These are phyloP conservation scores for Alloplasta piceator DNA, from an alignment of 2,888 invertebrate genomes.

Conservation along the genomic window DNA sequence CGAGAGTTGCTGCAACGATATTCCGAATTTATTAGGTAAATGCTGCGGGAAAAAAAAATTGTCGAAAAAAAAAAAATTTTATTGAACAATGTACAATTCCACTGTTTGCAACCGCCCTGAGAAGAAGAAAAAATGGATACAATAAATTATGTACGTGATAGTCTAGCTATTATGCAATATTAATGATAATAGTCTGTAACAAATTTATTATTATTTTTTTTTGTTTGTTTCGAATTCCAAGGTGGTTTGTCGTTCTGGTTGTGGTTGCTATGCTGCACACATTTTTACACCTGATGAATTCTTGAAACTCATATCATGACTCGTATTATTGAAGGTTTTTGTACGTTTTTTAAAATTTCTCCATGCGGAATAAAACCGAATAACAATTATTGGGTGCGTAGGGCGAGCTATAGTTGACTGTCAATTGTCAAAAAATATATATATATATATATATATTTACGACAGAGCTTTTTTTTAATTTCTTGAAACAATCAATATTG, in stretches of 20 bases:
- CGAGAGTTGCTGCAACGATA: conserved; percentile 37
- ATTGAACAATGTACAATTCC: conserved; percentile 56
- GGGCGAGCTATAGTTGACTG: too few species aligned
- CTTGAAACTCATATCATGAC: conserved; percentile 64
- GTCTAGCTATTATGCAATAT: conserved; percentile 70
- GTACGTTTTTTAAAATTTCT: conserved; percentile 66
- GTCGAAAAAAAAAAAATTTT: conserved; percentile 31
- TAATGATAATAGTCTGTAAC: conserved; percentile 70
- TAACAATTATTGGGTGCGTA: neutral
- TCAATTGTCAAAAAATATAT: neutral
- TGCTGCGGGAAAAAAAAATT: conserved; percentile 26
- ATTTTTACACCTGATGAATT: conserved; percentile 71
- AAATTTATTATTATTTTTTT: conserved; percentile 45
- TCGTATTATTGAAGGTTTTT: conserved; percentile 67
- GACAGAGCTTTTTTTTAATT: conserved; percentile 39
- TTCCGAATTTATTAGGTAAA: conserved; percentile 4
- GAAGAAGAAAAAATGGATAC: conserved; percentile 45
- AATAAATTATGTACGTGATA: conserved; percentile 68
- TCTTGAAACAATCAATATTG: conserved; percentile 15
- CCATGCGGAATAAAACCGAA: conserved; percentile 31
- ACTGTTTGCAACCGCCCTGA: conserved; percentile 58
- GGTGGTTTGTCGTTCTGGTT: conserved; percentile 70
- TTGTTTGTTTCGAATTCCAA: conserved; percentile 50
- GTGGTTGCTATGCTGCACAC: conserved; percentile 65
- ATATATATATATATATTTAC: neutral